Percentiles rank a stretch among this genome's conserved stretches.
Conservation (phyloP, 2,797 vertebrate species). For the Tolypeutes matacus region DNA sequence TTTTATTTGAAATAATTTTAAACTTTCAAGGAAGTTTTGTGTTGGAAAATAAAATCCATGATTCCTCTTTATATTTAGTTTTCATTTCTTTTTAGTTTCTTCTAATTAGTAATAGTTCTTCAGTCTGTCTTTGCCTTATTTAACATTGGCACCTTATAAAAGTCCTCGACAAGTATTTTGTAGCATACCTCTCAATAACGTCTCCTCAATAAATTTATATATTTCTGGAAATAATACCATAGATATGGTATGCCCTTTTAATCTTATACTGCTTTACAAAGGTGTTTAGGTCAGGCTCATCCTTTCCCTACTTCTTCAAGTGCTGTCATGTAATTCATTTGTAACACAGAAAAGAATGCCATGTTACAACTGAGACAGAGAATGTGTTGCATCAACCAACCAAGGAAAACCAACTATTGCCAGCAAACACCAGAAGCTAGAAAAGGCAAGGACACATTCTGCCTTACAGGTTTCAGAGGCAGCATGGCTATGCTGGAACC, state of each 20-base stretch:
- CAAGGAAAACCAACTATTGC: too few species aligned
- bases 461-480: too few species aligned
- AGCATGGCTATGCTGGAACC: too few species aligned
- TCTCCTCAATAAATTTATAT: background rate
- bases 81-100: background rate
- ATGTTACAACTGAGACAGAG: too few species aligned
- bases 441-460: too few species aligned
- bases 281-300: background rate
- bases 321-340: background rate
- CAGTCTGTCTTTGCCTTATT: background rate
- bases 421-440: too few species aligned
- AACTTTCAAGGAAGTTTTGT: background rate
- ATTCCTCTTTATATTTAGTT: background rate
- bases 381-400: too few species aligned
- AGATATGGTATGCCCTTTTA: background rate
- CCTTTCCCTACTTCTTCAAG: background rate
- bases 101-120: background rate
- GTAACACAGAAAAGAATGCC: too few species aligned
- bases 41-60: background rate
- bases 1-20: conserved; percentile 16
- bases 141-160: background rate
- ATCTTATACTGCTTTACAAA: background rate
- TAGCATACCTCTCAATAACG: background rate
- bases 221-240: background rate
- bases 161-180: background rate